phyloP scores from a whole-genome alignment of 2,113 vertebrate species.

The Albula glossodonta region DNA sequence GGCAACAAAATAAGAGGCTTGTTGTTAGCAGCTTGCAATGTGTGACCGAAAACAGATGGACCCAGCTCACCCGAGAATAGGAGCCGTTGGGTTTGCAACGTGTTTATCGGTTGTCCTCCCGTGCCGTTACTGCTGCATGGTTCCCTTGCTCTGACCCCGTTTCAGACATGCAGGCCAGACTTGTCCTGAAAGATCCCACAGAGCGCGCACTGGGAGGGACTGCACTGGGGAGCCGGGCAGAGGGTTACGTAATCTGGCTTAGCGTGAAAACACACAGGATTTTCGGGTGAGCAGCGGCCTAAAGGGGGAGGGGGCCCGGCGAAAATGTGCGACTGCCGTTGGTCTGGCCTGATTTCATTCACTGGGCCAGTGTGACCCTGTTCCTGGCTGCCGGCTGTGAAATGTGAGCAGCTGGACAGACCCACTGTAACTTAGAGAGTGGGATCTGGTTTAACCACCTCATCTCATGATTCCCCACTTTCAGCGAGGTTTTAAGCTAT shows the following conservation, averaged over 20 bases:
- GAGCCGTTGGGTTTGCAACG: background rate
- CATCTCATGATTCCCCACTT: too few relatives aligned
- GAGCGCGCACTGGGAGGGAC: background rate
- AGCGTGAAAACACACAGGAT: slow-evolving; percentile 44
- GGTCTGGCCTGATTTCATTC: slow-evolving; percentile 6
- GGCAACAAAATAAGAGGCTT: background rate
- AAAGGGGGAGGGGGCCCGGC: background rate
- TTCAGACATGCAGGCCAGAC: background rate
- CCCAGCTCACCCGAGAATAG: background rate
- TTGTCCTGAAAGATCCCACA: slow-evolving; percentile 1
- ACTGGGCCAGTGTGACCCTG: background rate
- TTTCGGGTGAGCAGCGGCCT: background rate
- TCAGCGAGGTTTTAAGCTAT: too few relatives aligned
- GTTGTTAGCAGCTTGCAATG: background rate
- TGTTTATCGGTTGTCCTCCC: background rate
- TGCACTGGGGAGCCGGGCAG: slow-evolving; percentile 26
- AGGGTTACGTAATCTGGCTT: slow-evolving; percentile 55
- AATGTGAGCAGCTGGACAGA: background rate
- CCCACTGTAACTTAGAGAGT: background rate
- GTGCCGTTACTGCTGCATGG: background rate
- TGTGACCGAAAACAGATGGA: background rate
- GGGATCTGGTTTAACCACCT: too few relatives aligned
- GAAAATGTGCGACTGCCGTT: background rate
- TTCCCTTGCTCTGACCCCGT: background rate
- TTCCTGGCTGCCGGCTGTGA: background rate